Evolutionary conservation across 2,797 vertebrate genomes (phyloP).

Genomic region (Eulemur mongoz): DNA sequence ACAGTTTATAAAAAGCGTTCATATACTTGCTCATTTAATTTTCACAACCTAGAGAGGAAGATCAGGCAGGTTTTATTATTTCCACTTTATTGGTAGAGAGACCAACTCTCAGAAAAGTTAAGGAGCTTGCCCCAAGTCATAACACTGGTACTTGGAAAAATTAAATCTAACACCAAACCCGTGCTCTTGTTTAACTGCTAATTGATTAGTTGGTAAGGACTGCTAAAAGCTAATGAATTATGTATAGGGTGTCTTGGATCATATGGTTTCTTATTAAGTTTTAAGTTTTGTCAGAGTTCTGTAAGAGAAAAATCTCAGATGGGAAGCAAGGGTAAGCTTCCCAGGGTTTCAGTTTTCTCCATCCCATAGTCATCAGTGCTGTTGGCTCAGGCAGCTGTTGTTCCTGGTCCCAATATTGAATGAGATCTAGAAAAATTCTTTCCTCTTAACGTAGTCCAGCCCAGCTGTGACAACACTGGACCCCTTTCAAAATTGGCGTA

Average conservation of each 20-base stretch:
- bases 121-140: not conserved
- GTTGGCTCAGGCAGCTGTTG: not conserved
- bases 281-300: not conserved
- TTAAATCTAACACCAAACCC: not conserved
- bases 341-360: not conserved
- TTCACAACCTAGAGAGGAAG: not conserved
- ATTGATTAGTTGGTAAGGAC: conserved; percentile 1
- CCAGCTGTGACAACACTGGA: conserved; percentile 53
- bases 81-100: not conserved
- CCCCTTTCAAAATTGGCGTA: conserved; percentile 41
- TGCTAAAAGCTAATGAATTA: conserved; percentile 34
- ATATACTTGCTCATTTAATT: conserved; percentile 6
- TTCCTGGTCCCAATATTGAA: not conserved
- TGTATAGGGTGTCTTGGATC: not conserved
- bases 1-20: conserved; percentile 25
- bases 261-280: conserved; percentile 14
- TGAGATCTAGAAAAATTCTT: conserved; percentile 31
- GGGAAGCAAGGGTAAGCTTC: not conserved
- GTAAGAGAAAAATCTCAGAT: not conserved
- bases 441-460: not conserved
- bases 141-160: not conserved
- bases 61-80: conserved; percentile 5
- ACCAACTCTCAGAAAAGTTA: not conserved
- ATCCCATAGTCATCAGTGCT: not conserved
- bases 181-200: not conserved